Evolutionary conservation across 2,797 vertebrate genomes (phyloP).

Genomic region (Xenentodon cancila): DNA sequence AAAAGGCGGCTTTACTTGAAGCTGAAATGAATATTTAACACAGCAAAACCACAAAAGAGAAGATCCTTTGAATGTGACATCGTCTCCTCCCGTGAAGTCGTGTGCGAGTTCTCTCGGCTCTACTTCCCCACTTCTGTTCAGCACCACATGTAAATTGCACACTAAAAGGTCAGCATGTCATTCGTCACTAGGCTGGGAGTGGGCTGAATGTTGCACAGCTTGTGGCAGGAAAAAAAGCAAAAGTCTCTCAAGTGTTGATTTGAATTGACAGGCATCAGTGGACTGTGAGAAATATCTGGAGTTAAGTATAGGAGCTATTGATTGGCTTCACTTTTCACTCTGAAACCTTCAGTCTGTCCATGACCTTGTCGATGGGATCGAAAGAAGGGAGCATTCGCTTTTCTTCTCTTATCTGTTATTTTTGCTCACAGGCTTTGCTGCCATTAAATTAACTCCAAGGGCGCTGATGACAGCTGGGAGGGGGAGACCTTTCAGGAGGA

Average conservation of each 20-base stretch:
- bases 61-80: no score
- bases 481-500: slow-evolving; percentile 1
- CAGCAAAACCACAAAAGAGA: no score
- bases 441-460: slow-evolving; percentile 41
- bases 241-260: slow-evolving; percentile 19
- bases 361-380: slow-evolving; percentile 11
- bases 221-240: slow-evolving; percentile 3
- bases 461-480: slow-evolving; percentile 11
- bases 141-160: slow-evolving; percentile 6
- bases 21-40: no score
- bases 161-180: slow-evolving; percentile 31
- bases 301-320: slow-evolving; percentile 26
- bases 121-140: slow-evolving; percentile 3
- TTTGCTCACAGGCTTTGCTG: slow-evolving; percentile 7
- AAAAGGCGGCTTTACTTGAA: no score
- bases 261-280: slow-evolving; percentile 48
- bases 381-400: neutral
- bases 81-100: no score
- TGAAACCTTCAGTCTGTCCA: slow-evolving; percentile 7
- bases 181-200: slow-evolving; percentile 14
- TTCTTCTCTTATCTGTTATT: slow-evolving; percentile 11
- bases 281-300: slow-evolving; percentile 34
- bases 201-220: slow-evolving; percentile 5
- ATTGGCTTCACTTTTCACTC: slow-evolving; percentile 28
- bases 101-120: no score